A percentile compares a stretch with the other conserved stretches of the same genome.
These are phyloP conservation scores for Andrena haemorrhoa DNA, from an alignment of 2,888 invertebrate species.

Conservation along the genomic window DNA sequence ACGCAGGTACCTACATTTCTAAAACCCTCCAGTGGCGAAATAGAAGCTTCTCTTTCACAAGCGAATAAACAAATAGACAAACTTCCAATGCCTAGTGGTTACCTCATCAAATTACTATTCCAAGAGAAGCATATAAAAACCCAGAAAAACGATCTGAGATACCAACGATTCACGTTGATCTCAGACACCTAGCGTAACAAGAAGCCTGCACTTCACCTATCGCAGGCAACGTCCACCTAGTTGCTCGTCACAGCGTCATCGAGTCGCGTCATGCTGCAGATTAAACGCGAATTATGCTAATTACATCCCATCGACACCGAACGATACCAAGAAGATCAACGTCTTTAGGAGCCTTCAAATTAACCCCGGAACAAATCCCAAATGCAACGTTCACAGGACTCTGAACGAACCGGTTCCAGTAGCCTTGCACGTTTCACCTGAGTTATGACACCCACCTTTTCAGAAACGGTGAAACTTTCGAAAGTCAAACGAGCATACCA, in stretches of 20 bases:
- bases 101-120: no score
- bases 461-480: neutral
- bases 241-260: no score
- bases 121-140: no score
- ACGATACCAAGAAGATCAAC: neutral
- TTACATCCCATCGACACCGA: neutral
- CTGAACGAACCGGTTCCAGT: conserved; percentile 23
- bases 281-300: conserved; percentile 10
- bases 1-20: neutral
- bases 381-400: neutral
- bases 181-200: neutral
- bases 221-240: neutral
- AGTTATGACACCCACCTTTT: neutral
- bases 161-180: neutral
- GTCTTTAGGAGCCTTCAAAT: neutral
- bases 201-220: neutral
- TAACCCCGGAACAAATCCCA: neutral
- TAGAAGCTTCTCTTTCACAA: neutral
- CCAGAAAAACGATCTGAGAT: no score
- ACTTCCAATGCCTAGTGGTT: no score
- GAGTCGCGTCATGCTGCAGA: neutral
- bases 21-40: neutral
- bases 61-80: neutral
- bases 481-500: neutral
- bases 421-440: neutral